A percentile compares a stretch with the other conserved stretches of the same genome.
These are phyloP conservation scores for Dendrolimus pini DNA, from an alignment of 2,888 invertebrate genomes.

Conservation along the genomic window DNA sequence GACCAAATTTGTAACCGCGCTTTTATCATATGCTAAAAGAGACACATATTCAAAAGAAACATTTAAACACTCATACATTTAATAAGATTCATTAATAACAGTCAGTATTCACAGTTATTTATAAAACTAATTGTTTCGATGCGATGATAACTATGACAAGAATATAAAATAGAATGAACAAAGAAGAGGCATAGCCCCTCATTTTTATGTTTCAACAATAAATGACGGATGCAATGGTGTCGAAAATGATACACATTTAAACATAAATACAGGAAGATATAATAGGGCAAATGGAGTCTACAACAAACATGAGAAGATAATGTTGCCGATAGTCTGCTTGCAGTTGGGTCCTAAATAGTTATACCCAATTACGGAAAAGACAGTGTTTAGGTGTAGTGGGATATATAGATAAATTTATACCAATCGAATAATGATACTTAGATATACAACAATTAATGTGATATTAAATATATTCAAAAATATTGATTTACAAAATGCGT, in stretches of 20 bases:
- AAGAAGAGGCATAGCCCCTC: conserved; percentile 41
- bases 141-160: conserved; percentile 60
- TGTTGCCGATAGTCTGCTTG: no score
- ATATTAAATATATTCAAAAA: neutral
- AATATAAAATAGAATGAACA: conserved; percentile 44
- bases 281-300: no score
- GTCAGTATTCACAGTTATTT: conserved; percentile 51
- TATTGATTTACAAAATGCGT: conserved; percentile 20
- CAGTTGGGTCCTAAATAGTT: no score
- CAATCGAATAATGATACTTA: conserved; percentile 14
- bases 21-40: conserved; percentile 31
- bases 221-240: neutral
- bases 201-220: conserved; percentile 19
- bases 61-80: conserved; percentile 58
- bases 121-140: conserved; percentile 46
- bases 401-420: conserved; percentile 10
- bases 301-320: no score
- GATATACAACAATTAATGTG: neutral
- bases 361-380: no score
- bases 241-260: neutral
- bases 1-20: conserved; percentile 42
- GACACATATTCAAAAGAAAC: conserved; percentile 47
- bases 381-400: neutral
- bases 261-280: neutral
- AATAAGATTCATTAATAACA: conserved; percentile 50